These are phyloP conservation scores for Siniperca obscura DNA, from an alignment of 2,797 vertebrate species.

Conservation along the genomic window DNA sequence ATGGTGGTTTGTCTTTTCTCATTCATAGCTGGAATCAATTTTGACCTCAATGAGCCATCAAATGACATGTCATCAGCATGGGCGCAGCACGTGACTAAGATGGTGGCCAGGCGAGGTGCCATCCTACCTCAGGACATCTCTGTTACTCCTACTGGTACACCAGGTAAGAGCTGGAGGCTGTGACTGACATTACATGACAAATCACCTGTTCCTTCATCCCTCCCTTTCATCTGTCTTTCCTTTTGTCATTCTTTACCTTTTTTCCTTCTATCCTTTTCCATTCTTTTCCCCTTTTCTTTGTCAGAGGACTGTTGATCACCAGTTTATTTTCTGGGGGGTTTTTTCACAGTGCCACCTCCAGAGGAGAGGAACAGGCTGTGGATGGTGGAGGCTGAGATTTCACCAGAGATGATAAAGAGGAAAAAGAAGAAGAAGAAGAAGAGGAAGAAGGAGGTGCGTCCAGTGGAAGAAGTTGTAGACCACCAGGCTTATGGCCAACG, in stretches of 20 bases:
- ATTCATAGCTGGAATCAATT: conserved; percentile 92
- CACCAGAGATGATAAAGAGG: conserved; percentile 92
- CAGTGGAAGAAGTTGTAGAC: conserved; percentile 63
- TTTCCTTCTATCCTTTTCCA: not conserved
- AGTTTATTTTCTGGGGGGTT: not conserved
- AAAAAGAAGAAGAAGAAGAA: conserved; percentile 91
- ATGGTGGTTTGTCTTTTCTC: conserved; percentile 38
- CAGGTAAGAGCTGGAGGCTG: conserved; percentile 83
- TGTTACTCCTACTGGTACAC: conserved; percentile 93
- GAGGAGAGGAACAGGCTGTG: conserved; percentile 91
- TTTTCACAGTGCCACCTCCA: conserved; percentile 88
- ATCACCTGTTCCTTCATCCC: too few relatives aligned
- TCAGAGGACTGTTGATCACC: not conserved
- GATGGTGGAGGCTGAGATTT: conserved; percentile 93
- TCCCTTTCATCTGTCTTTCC: not conserved
- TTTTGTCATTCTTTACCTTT: not conserved
- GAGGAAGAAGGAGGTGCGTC: conserved; percentile 89
- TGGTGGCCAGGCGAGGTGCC: conserved; percentile 96
- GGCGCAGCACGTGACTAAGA: conserved; percentile 98
- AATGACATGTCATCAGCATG: conserved; percentile 96
- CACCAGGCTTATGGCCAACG: conserved; percentile 51
- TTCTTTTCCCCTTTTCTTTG: not conserved
- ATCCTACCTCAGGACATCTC: conserved; percentile 98
- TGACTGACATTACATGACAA: not conserved
- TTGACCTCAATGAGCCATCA: conserved; percentile 95